Conservation (phyloP, 2,113 vertebrate genomes). For the Garra rufa region DNA sequence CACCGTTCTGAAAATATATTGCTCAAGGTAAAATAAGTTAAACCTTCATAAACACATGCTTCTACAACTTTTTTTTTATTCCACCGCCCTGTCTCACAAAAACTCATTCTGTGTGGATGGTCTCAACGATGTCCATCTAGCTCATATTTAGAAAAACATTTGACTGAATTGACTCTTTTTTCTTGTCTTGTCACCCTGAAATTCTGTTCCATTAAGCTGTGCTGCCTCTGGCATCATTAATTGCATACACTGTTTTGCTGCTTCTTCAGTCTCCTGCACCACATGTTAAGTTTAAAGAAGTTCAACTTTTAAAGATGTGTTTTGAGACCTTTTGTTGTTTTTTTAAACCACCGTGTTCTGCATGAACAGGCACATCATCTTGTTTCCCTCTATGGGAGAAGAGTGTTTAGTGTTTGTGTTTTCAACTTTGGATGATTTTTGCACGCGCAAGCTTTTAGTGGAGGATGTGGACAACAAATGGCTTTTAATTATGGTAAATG, state of each 20-base stretch:
- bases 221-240: neutral
- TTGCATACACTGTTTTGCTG: neutral
- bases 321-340: neutral
- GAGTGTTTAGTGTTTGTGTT: neutral
- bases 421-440: neutral
- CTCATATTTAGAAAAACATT: no score
- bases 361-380: neutral
- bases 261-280: neutral
- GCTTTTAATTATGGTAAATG: slow-evolving; percentile 47
- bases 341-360: neutral
- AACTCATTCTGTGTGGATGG: neutral
- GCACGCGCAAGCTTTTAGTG: neutral
- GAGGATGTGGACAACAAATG: neutral
- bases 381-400: neutral
- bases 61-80: neutral
- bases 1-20: no score
- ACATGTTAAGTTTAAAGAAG: neutral
- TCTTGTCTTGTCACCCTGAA: no score
- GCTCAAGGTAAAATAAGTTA: no score
- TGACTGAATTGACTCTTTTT: no score
- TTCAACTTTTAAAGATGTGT: neutral
- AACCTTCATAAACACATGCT: neutral
- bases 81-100: neutral
- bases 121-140: neutral
- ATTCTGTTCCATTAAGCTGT: no score